Evolutionary conservation across 2,888 invertebrate genomes (phyloP), one percentile per base, ranked within the genome.

Genomic region (Stomorhina lunata): DNA sequence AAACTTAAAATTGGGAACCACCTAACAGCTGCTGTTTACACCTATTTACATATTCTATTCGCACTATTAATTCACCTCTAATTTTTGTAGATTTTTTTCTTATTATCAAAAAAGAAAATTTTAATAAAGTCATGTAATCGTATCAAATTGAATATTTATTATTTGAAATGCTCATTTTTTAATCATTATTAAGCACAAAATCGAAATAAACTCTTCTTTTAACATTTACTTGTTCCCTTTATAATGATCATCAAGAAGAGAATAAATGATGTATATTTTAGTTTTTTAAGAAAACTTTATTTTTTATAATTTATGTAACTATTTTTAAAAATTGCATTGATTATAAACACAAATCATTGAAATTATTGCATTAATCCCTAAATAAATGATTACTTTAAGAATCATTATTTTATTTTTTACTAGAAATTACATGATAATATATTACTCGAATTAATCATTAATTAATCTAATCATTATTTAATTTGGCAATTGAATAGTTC

Each of bases 401-500:
- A 17, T 2, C 37, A 40, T 15, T 45, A 4, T 17, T 22, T 57
- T 10, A 45, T 48, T 45, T 45, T 32, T 20, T 2, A 10, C 57
- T 57, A 57, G 32, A 15, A 40, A 40, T 20, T 55, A 0, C 9
- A 34, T 40, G 12, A 17, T 45, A 22, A 15, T 3, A 40, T 53
- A 43, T 55, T 10, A 40, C 12, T 48, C 9, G 50, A 22, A 53
- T 63, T 43, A 29, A 9, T 40, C 17, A 63, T n/a, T n/a, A n/a
- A n/a, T n/a, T n/a, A n/a, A n/a, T n/a, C n/a, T n/a, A n/a, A n/a
- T 32, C 3, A 63, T 40, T 22, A 43, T 43, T 22, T 25, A 17
- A 17, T 3, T 43, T 43, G n/a, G 27, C n/a, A 37, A 37, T 15
- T n/a, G 25, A 68, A 63, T 57, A 69, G 68, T 81, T 81, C 78